Evolutionary conservation across 2,113 vertebrate genomes (phyloP), one percentile per base, ranked within the genome.

Genomic region (Trochalopteron elliotii): DNA sequence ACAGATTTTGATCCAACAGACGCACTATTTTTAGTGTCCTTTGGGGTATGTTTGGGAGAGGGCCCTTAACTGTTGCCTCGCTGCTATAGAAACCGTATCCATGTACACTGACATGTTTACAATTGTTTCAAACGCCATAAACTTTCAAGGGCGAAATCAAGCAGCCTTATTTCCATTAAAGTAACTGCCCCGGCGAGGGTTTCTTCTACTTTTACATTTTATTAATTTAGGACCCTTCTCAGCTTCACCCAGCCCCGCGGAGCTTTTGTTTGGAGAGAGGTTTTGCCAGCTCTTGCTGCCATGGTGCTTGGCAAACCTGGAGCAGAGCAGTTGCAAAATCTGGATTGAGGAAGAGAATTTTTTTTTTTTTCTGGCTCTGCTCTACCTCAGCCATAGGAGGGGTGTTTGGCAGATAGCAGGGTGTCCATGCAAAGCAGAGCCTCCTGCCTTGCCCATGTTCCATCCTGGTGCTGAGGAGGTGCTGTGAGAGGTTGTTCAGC

Each of bases 1-100:
- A 93, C 15, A 60, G 93, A 87, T 98, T 98, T 98, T 97, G 93
- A 97, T 96, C 94, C 90, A 96, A 93, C 94, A 97, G 89, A 96
- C 88, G 37, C 89, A 96, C 95, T 98, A 99, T 99, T 99, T 99
- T 99, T 99, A 98, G 98, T 98, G 98, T 98, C 98, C 97, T 98
- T 96, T 98, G 97, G 97, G 98, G 89, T 97, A 95, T 98, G 98
- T 99, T 98, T 98, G 98, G 98, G 98, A 98, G 96, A 95, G 77
- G 97, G 96, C 87, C 92, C 96, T 97, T 97, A 96, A 96, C 97
- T 99, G 99, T 99, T 99, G 98, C 98, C 98, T 94, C 93, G 98
- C 98, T 99, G 97, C 98, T 97, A 99, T 99, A 98, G 99, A 96
- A 98, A 99, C 99, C 15, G 99, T 99, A 98, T 99, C 99, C 98